These are phyloP conservation scores for Drosophila mayri DNA, from an alignment of 1,140 invertebrate species.

Conservation along the genomic window DNA sequence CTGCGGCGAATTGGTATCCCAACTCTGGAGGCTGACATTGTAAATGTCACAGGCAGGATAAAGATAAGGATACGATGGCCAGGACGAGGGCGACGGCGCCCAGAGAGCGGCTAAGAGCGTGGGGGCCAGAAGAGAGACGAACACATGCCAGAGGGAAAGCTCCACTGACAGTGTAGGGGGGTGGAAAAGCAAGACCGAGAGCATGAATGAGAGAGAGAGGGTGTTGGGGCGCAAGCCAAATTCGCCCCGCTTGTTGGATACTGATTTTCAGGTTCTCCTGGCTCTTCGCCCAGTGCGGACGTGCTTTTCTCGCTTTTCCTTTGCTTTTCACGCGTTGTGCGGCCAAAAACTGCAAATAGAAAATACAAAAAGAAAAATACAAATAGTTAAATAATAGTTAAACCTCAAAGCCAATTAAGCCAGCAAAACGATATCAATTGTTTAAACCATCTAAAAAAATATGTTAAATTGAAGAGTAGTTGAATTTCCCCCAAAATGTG, in stretches of 20 bases:
- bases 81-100: conserved; percentile 55
- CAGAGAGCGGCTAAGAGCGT: conserved; percentile 29
- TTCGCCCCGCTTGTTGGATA: conserved; percentile 57
- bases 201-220: conserved; percentile 9
- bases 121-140: conserved; percentile 23
- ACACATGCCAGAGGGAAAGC: conserved; percentile 9
- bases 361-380: conserved; percentile 5
- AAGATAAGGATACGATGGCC: conserved; percentile 1
- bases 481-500: conserved; percentile 28
- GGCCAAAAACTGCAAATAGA: conserved; percentile 53
- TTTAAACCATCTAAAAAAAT: conserved; percentile 12
- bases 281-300: conserved; percentile 77
- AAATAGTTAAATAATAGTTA: conserved; percentile 1
- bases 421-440: conserved; percentile 44
- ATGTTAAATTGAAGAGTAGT: conserved; percentile 10
- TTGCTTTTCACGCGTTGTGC: conserved; percentile 12
- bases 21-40: conserved; percentile 62
- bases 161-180: background rate
- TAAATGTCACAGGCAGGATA: conserved; percentile 66
- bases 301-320: conserved; percentile 62
- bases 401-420: conserved; percentile 35
- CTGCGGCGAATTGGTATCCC: conserved; percentile 32
- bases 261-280: conserved; percentile 80
- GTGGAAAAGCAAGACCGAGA: background rate
- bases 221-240: conserved; percentile 3